Percentiles rank a stretch among this genome's conserved stretches.
Evolutionary conservation across 2,888 invertebrate genomes (phyloP).

Genomic region (Cylindroiulus punctatus): DNA sequence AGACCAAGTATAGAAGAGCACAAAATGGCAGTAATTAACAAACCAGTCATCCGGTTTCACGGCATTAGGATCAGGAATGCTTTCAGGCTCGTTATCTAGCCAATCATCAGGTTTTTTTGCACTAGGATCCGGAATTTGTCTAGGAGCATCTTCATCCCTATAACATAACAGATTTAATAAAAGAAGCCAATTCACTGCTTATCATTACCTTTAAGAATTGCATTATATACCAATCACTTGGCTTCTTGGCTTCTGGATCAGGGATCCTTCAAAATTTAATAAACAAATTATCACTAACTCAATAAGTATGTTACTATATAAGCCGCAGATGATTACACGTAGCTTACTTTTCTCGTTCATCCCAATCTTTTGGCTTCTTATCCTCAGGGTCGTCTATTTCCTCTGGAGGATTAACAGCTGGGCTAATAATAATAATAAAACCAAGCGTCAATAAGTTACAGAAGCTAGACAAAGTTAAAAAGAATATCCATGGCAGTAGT

Average conservation of each 20-base stretch:
- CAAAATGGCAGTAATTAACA: slow-evolving; percentile 14
- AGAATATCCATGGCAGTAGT: not conserved
- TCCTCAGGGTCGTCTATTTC: slow-evolving; percentile 93
- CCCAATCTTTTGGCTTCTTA: slow-evolving; percentile 89
- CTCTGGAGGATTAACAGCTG: slow-evolving; percentile 92
- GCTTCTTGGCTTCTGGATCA: slow-evolving; percentile 87
- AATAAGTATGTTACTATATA: not conserved
- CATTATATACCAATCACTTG: slow-evolving; percentile 80
- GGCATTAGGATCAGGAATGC: slow-evolving; percentile 84
- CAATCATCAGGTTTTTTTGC: slow-evolving; percentile 89
- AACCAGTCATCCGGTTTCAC: slow-evolving; percentile 89
- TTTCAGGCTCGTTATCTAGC: slow-evolving; percentile 90
- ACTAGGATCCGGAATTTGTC: slow-evolving; percentile 84
- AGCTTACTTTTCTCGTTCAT: slow-evolving; percentile 82
- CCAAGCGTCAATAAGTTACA: not conserved
- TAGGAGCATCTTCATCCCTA: slow-evolving; percentile 91
- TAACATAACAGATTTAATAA: slow-evolving; percentile 48
- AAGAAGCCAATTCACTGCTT: not conserved
- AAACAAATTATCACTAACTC: not conserved
- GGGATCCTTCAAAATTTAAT: slow-evolving; percentile 71
- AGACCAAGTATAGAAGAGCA: not conserved
- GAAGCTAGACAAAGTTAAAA: not conserved
- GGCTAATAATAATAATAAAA: slow-evolving; percentile 66
- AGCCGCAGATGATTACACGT: not conserved
- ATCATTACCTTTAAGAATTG: not conserved